Evolutionary conservation across 2,888 invertebrate genomes (phyloP), one percentile per base, ranked within the genome.

Genomic region (Leptura quadrifasciata): DNA sequence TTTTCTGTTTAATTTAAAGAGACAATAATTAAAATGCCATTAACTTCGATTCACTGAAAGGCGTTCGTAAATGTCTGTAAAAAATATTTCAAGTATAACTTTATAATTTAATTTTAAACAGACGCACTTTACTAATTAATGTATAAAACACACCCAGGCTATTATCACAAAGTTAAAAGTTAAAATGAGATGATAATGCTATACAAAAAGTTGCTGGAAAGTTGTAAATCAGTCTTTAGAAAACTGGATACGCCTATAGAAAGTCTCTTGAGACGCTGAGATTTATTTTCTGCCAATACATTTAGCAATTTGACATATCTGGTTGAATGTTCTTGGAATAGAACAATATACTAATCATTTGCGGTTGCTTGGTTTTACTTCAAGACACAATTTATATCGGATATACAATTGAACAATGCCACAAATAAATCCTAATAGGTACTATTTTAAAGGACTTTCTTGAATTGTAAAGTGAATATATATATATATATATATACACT

Each of bases 281-380:
- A 68, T 68, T 68, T 68, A 68, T 57, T 68, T 31, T 54, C 68
- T 18, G 57, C 68, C 68, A 24, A 68, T 68, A 68, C 31, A 55
- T 68, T 55, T 39, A 39, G 20, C 63, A 39, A 63, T 63, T 63
- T 63, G 63, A 39, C 20, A 39, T 63, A 63, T 63, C 63, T 39
- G 21, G 10, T 18, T 10, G 39, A 10, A 8, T 20, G 18, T 39
- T 15, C 39, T 39, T 39, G 9, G 20, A 18, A 39, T 39, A 39
- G 63, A 63, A 63, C 63, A 63, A 63, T 63, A 63, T 39, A 63
- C 39, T 21, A 63, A 63, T 63, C 63, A 63, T 63, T 63, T 20
- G 39, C 63, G 39, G 63, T 39, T 63, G 63, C 39, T 63, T 31
- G 31, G 60, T 31, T 61, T 61, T 17, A 39, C 63, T 2, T 17